phyloP scores from a whole-genome alignment of 2,797 vertebrate genomes.

The Propithecus deckenii region DNA sequence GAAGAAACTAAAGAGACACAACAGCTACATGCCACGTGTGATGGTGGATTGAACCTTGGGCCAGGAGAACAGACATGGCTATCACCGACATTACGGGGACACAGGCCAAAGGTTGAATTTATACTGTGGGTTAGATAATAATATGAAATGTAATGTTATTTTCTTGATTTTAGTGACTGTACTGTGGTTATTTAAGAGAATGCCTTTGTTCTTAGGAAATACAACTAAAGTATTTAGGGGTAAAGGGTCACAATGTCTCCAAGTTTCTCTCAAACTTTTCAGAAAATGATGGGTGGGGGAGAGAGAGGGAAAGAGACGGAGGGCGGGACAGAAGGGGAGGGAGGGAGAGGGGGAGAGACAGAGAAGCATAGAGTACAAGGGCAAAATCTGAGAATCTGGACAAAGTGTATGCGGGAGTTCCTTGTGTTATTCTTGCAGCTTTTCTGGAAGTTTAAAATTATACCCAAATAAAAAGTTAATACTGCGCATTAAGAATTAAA shows the following conservation, averaged over 20 bases:
- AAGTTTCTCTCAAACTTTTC: neutral
- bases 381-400: neutral
- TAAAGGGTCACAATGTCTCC: neutral
- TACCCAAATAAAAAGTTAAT: neutral
- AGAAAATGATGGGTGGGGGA: neutral
- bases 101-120: neutral
- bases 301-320: accelerated
- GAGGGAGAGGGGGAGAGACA: neutral
- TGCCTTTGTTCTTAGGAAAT: neutral
- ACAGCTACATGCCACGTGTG: neutral
- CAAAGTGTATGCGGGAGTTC: neutral
- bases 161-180: slow-evolving; percentile 11
- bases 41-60: neutral
- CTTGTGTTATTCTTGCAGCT: neutral
- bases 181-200: neutral
- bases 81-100: neutral
- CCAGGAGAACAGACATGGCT: neutral
- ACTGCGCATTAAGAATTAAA: neutral
- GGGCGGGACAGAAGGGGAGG: neutral
- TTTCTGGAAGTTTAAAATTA: neutral
- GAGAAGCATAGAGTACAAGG: too few species aligned
- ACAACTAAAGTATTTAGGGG: neutral
- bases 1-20: neutral
- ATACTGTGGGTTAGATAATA: neutral
- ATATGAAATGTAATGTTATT: neutral